Percentiles rank a stretch among this genome's conserved stretches.
Conservation (phyloP, 2,113 vertebrate genomes). For the Otus sunia region DNA sequence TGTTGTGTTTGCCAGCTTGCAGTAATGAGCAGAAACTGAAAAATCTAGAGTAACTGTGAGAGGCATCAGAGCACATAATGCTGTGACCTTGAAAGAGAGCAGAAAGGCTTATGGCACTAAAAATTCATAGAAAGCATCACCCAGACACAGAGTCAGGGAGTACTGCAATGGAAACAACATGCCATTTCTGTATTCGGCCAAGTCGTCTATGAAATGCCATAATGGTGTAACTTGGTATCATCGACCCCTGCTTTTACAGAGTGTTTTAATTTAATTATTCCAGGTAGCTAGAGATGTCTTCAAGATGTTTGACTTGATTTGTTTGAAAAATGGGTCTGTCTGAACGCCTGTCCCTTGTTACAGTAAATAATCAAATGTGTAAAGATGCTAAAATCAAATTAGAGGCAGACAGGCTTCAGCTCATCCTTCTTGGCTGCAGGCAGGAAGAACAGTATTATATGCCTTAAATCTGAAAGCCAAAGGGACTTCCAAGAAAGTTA, state of each 20-base stretch:
- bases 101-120: neutral
- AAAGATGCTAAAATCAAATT: neutral
- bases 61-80: neutral
- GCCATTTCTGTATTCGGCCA: neutral
- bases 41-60: neutral
- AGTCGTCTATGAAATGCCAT: neutral
- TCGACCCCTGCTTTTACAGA: neutral
- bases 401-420: neutral
- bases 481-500: neutral
- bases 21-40: neutral
- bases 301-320: neutral
- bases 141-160: neutral
- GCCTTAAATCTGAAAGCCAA: neutral
- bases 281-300: neutral
- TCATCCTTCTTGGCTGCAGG: neutral
- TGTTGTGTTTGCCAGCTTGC: neutral
- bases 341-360: neutral
- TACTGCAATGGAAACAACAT: neutral
- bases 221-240: neutral
- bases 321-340: neutral
- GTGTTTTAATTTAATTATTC: constrained; percentile 13
- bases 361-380: neutral
- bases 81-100: neutral
- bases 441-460: neutral
- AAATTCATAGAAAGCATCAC: constrained; percentile 7